phyloP scores from a whole-genome alignment of 1,140 invertebrate genomes.

The Contarinia nasturtii region DNA sequence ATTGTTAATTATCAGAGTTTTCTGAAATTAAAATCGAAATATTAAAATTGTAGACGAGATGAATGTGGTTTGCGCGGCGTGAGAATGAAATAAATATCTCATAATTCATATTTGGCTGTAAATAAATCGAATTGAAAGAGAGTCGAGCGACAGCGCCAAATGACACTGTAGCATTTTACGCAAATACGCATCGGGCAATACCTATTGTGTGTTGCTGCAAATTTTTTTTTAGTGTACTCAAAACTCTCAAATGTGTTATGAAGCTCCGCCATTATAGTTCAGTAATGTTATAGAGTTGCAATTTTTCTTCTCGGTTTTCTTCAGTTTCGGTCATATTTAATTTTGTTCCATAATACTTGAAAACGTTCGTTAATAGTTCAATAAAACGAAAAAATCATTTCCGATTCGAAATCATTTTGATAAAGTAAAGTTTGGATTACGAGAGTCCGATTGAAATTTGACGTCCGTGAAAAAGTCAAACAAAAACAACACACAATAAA shows the following conservation, averaged over 20 bases:
- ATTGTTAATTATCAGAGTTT: too few species aligned
- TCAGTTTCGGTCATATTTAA: conserved; percentile 6
- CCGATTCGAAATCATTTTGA: conserved; percentile 5
- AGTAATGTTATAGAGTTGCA: conserved; percentile 8
- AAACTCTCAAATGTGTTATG: too few species aligned
- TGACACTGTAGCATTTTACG: neutral
- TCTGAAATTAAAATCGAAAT: too few species aligned
- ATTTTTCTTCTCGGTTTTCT: conserved; percentile 6
- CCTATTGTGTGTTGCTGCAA: too few species aligned
- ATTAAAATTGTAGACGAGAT: too few species aligned
- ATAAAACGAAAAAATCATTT: conserved; percentile 7
- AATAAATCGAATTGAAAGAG: conserved; percentile 14
- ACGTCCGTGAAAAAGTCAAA: conserved; percentile 3
- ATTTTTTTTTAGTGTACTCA: too few species aligned
- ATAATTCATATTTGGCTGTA: neutral
- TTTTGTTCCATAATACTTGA: neutral
- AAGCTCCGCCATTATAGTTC: conserved; percentile 6
- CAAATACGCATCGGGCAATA: too few species aligned
- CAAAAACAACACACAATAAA: neutral
- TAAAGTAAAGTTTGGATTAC: neutral
- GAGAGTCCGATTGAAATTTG: conserved; percentile 4
- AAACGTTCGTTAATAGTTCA: neutral
- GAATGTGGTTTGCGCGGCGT: too few species aligned
- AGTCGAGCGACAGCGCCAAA: conserved; percentile 14
- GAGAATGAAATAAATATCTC: too few species aligned